Percentiles rank a stretch among this genome's conserved stretches.
Conservation (phyloP, 2,888 invertebrate species). For the Neria commutata region DNA sequence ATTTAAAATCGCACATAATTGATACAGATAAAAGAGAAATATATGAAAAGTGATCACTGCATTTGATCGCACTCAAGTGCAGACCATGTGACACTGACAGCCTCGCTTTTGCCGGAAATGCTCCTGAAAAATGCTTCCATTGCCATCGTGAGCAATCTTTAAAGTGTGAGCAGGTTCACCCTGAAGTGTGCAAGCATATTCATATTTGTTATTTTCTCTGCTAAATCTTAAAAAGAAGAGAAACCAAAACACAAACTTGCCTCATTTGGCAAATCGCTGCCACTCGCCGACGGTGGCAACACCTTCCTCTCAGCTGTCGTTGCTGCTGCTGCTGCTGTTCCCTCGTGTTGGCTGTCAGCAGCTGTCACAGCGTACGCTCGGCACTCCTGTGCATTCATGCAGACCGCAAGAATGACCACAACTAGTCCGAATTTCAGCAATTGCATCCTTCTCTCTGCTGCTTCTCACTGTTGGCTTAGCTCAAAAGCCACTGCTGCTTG, state of each 20-base stretch:
- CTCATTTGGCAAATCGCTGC: neutral
- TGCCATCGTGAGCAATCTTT: no score
- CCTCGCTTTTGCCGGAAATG: neutral
- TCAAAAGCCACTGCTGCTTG: neutral
- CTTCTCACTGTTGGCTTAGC: no score
- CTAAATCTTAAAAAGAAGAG: no score
- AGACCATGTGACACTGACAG: neutral
- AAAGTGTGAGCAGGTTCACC: no score
- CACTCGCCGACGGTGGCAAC: no score
- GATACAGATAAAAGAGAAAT: no score
- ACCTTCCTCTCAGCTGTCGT: no score
- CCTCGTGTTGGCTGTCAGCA: conserved; percentile 1
- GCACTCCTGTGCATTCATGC: neutral
- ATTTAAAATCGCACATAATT: no score
- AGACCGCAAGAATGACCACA: neutral
- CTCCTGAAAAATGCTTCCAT: no score
- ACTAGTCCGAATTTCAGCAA: neutral
- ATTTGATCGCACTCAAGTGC: neutral
- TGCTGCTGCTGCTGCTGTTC: neutral
- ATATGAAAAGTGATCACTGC: neutral
- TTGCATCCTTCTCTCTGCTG: no score
- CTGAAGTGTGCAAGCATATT: no score
- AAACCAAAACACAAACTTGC: neutral
- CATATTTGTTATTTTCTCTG: no score
- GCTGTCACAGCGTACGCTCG: neutral